Base-by-base conservation (phyloP, 2,888 invertebrate genomes). In the Pristionchus arcanus region DNA sequence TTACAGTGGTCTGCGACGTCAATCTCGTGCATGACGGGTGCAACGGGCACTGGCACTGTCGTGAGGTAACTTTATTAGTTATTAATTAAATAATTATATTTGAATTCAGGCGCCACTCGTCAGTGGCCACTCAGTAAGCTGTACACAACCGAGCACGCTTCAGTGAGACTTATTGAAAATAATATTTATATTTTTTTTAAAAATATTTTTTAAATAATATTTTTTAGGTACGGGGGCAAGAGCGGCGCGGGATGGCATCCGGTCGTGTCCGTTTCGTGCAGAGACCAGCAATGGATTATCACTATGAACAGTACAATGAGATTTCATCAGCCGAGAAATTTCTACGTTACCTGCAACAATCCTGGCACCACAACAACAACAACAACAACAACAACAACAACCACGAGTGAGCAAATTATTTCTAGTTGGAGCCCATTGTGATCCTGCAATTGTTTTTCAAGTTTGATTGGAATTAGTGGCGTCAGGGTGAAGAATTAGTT, bases 1-100 rank as follows among this genome's bases (percentile, higher is more conserved):
- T 71, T 71, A 34, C 68, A 71, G 68, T 71, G 31, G 68, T 34
- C 31, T 71, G 68, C 68, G 68, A 71, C 31, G 68, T 71, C 68
- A 15, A 2, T 11, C 21, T 31, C 31, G 13, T 71, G 16, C 31
- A 71, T 16, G 34, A 34, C 31, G 15, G 11, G 31, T 71, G 68
- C 34, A 31, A 34, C 28, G 68, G 19, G 2, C 15, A 34, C 16
- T 7, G 0, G 63, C 4, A 63, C 0, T 71, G 68, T 34, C 31
- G 16, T 31, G 5, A 71, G 31, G 68, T 71, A 19, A 59, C n/a
- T 34, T 28, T 4, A 34, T 71, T 71, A 16, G 15, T 28, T 71
- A 34, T 31, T 31, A 71, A 4, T 71, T 49, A 49, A 31, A 16
- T 31, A 71, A 71, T 28, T 34, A 34, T 34, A 31, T 21, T 31